These are phyloP conservation scores for Ophiothrix spiculata DNA, from an alignment of 35 echinoderm and acorn worm species.

Conservation along the genomic window DNA sequence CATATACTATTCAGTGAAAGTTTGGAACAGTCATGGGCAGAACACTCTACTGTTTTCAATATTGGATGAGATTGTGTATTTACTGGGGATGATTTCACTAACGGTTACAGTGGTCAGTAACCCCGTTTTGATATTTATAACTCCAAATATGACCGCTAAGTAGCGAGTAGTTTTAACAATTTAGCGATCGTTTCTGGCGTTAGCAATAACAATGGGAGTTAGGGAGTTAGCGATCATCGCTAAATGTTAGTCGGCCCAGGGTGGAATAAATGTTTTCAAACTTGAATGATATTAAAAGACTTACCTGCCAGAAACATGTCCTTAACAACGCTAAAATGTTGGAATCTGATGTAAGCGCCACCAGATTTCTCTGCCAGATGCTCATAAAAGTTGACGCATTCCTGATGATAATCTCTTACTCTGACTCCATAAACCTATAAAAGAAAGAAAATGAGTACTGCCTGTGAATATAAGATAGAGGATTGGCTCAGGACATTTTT, in stretches of 20 bases:
- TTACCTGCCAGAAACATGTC: slow-evolving; percentile 88
- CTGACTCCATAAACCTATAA: slow-evolving; percentile 70
- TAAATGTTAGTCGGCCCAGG: background rate
- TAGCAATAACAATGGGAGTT: background rate
- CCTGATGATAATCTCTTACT: background rate
- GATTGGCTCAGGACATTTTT: no score
- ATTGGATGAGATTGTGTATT: no score
- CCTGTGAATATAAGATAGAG: background rate
- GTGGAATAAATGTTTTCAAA: background rate
- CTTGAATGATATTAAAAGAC: background rate
- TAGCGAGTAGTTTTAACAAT: no score
- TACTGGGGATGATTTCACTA: no score
- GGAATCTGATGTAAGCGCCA: slow-evolving; percentile 67
- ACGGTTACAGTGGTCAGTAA: no score
- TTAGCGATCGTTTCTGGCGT: background rate
- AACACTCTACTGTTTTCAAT: no score
- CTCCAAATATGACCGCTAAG: no score
- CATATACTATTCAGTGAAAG: no score
- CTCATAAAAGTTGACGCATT: slow-evolving; percentile 45
- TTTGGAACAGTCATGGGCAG: no score
- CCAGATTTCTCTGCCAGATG: slow-evolving; percentile 47
- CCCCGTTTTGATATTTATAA: no score
- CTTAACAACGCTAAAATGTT: slow-evolving; percentile 58
- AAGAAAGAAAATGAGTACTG: background rate
- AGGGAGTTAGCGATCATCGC: background rate